Conservation (phyloP, 2,113 vertebrate species). For the Zapus hudsonius region DNA sequence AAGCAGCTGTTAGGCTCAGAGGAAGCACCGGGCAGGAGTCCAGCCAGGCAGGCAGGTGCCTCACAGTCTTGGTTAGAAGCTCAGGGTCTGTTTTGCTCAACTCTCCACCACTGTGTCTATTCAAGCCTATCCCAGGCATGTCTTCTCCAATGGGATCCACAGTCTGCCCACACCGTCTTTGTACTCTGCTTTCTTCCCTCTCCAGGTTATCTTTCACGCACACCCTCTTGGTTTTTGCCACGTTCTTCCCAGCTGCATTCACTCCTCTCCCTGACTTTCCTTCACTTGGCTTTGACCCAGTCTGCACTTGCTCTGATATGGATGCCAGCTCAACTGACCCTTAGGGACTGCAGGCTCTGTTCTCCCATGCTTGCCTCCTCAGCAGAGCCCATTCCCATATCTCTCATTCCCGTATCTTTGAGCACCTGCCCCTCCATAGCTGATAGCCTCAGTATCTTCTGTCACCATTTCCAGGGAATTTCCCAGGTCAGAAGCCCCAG, state of each 20-base stretch:
- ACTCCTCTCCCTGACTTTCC: constrained; percentile 25
- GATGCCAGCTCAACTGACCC: background rate
- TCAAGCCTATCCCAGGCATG: background rate
- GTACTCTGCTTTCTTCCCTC: background rate
- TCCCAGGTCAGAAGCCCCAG: background rate
- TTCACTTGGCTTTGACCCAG: background rate
- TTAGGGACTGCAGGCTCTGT: background rate
- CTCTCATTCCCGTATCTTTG: background rate
- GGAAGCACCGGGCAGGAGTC: background rate
- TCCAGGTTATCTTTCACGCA: background rate
- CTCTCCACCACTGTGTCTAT: background rate
- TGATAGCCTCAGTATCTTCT: background rate
- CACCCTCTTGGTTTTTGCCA: background rate
- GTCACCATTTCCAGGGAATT: background rate
- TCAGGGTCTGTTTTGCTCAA: constrained; percentile 22
- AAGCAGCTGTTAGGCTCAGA: background rate
- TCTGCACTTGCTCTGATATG: background rate
- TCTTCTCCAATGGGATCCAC: background rate
- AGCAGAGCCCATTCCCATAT: background rate
- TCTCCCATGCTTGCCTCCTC: background rate
- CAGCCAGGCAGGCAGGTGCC: background rate
- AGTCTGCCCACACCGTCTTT: background rate
- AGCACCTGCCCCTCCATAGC: background rate
- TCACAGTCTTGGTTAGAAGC: background rate
- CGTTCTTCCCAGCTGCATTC: background rate